A percentile compares a stretch with the other conserved stretches of the same genome.
These are phyloP conservation scores for Stegophylla sp. DNA, from an alignment of 2,888 invertebrate genomes.

Conservation along the genomic window DNA sequence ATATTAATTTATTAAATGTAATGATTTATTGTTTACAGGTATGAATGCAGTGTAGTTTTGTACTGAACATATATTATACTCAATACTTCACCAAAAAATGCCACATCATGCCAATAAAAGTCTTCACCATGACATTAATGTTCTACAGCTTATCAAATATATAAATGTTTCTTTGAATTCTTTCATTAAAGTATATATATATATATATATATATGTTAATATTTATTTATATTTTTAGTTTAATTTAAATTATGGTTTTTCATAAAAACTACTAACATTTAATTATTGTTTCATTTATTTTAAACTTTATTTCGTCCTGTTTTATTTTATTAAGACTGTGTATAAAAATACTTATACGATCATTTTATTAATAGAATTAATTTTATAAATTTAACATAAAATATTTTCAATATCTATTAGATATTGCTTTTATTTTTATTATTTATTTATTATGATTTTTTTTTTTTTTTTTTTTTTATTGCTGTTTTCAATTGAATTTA, in stretches of 20 bases:
- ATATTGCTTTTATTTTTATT: conserved; percentile 52
- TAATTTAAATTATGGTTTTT: conserved; percentile 43
- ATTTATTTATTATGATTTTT: conserved; percentile 44
- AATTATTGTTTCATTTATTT: conserved; percentile 49
- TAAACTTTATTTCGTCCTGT: conserved; percentile 22
- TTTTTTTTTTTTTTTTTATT: conserved; percentile 27
- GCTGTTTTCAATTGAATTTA: conserved; percentile 50
- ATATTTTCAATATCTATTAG: conserved; percentile 26
- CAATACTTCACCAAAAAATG: conserved; percentile 4
- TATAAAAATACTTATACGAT: conserved; percentile 41
- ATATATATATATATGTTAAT: no score
- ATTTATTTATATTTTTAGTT: conserved; percentile 26
- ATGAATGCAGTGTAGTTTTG: conserved; percentile 20
- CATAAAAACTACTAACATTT: conserved; percentile 41
- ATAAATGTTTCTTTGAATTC: conserved; percentile 33
- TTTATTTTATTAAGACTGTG: conserved; percentile 52
- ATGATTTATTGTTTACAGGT: conserved; percentile 22
- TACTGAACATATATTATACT: not conserved
- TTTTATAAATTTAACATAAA: conserved; percentile 26
- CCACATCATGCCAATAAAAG: conserved; percentile 25
- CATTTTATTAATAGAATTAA: conserved; percentile 38
- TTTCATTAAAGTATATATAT: conserved; percentile 10
- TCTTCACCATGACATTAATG: conserved; percentile 18
- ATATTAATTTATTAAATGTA: no score
- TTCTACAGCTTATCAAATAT: conserved; percentile 27